phyloP scores from a whole-genome alignment of 30 jellyfish, hydroid and myxozoan genomes.

The Chironex yamaguchii region DNA sequence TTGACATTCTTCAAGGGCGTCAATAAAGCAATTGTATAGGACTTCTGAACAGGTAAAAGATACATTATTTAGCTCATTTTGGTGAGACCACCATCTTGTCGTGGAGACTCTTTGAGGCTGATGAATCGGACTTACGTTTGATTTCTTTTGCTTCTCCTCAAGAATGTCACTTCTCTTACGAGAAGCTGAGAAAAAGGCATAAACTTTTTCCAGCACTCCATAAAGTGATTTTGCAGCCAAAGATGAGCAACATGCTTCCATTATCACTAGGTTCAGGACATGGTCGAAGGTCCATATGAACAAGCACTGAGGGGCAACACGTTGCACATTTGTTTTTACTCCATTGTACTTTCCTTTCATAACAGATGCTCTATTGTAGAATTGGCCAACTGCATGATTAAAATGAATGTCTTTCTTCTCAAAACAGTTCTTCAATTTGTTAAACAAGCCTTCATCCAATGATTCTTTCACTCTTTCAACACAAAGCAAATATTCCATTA shows the following conservation, averaged over 20 bases:
- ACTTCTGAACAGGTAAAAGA: slow-evolving; percentile 4
- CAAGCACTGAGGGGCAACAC: not conserved
- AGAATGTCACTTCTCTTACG: slow-evolving; percentile 16
- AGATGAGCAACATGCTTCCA: slow-evolving; percentile 13
- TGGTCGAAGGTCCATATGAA: slow-evolving; percentile 29
- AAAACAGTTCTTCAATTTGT: not conserved
- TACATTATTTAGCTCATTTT: slow-evolving; percentile 14
- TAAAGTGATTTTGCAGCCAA: slow-evolving; percentile 3
- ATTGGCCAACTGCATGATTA: slow-evolving; percentile 24
- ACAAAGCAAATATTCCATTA: not conserved
- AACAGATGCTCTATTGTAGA: slow-evolving; percentile 21
- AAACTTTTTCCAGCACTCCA: slow-evolving; percentile 9
- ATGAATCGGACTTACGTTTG: not conserved
- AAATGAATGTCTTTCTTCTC: not conserved
- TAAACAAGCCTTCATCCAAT: slow-evolving; percentile 5
- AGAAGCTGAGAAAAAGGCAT: slow-evolving; percentile 1
- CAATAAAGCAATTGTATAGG: not conserved
- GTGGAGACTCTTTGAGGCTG: slow-evolving; percentile 40
- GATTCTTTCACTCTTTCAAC: not conserved
- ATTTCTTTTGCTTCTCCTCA: not conserved
- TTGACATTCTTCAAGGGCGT: not conserved
- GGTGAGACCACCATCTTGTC: slow-evolving; percentile 37
- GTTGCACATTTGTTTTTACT: slow-evolving; percentile 1
- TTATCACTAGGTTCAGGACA: slow-evolving; percentile 8
- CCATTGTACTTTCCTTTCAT: slow-evolving; percentile 28